Percentiles rank a stretch among this genome's conserved stretches.
phyloP scores from a whole-genome alignment of 2,888 invertebrate species.

The Allygus modestus region DNA sequence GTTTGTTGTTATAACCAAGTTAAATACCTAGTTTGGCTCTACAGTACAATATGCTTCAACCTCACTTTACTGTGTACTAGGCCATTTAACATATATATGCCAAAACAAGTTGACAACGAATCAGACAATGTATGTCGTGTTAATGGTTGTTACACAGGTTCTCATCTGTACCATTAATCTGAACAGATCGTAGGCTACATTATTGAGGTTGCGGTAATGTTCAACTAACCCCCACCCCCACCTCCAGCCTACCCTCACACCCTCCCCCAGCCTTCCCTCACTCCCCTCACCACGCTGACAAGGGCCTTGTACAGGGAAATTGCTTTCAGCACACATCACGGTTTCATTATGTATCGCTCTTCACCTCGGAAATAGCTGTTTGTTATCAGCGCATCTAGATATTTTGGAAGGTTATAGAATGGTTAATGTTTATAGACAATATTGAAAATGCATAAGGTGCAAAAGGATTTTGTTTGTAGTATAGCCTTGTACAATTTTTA shows the following conservation, averaged over 20 bases:
- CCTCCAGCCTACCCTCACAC: slow-evolving; percentile 57
- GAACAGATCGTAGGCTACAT: slow-evolving; percentile 65
- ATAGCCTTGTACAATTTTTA: too few relatives aligned
- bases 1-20: too few relatives aligned
- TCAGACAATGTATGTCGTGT: neutral
- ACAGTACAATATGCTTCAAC: too few relatives aligned
- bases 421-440: too few relatives aligned
- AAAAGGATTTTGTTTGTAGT: too few relatives aligned
- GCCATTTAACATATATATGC: too few relatives aligned
- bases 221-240: slow-evolving; percentile 62
- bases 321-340: slow-evolving; percentile 23
- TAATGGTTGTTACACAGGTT: slow-evolving; percentile 45
- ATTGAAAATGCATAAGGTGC: too few relatives aligned
- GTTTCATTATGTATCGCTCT: neutral
- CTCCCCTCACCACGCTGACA: neutral
- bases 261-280: slow-evolving; percentile 38
- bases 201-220: slow-evolving; percentile 55
- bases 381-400: neutral
- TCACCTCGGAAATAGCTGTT: slow-evolving; percentile 6
- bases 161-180: slow-evolving; percentile 67
- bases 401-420: too few relatives aligned
- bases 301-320: slow-evolving; percentile 19
- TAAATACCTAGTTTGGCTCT: too few relatives aligned
- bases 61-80: too few relatives aligned
- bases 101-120: neutral